Percentiles rank a stretch among this genome's conserved stretches.
Evolutionary conservation across 2,113 vertebrate genomes (phyloP).

Genomic region (Himantopus leucocephalus): DNA sequence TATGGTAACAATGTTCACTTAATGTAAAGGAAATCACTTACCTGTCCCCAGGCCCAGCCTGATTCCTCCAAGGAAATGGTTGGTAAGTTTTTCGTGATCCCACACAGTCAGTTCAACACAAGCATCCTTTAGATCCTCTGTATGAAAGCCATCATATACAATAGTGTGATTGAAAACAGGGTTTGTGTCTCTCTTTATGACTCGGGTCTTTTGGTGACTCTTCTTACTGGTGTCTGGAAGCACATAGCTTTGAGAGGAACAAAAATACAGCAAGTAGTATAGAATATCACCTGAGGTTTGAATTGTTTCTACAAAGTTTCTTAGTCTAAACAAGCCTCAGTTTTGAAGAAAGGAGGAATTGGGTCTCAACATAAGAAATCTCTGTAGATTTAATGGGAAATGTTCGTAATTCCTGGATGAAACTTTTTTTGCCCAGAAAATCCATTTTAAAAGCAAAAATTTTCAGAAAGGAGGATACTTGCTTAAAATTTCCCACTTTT

Average conservation of each 20-base stretch:
- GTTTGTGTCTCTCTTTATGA: slow-evolving; percentile 73
- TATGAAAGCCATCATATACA: slow-evolving; percentile 76
- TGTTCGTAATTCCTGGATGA: not conserved
- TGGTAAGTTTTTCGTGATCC: slow-evolving; percentile 77
- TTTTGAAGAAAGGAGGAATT: not conserved
- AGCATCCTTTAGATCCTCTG: slow-evolving; percentile 73
- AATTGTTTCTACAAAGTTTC: not conserved
- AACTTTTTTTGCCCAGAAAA: not conserved
- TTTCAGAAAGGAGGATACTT: not conserved
- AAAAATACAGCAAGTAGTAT: not conserved
- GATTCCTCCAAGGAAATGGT: slow-evolving; percentile 77
- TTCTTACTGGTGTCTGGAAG: slow-evolving; percentile 79
- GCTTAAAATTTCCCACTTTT: not conserved
- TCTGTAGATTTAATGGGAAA: not conserved
- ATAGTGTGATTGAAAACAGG: slow-evolving; percentile 77
- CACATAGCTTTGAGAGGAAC: slow-evolving; percentile 66
- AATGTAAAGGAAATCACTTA: not conserved
- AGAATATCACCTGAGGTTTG: not conserved
- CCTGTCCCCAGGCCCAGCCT: slow-evolving; percentile 74
- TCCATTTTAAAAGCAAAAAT: not conserved
- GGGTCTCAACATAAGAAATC: not conserved
- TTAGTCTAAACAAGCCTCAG: not conserved
- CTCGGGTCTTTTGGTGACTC: slow-evolving; percentile 75
- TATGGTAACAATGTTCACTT: not conserved
- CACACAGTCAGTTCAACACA: slow-evolving; percentile 77